Evolutionary conservation across 2,888 invertebrate species (phyloP).

Genomic region (Argyra leucocephala): DNA sequence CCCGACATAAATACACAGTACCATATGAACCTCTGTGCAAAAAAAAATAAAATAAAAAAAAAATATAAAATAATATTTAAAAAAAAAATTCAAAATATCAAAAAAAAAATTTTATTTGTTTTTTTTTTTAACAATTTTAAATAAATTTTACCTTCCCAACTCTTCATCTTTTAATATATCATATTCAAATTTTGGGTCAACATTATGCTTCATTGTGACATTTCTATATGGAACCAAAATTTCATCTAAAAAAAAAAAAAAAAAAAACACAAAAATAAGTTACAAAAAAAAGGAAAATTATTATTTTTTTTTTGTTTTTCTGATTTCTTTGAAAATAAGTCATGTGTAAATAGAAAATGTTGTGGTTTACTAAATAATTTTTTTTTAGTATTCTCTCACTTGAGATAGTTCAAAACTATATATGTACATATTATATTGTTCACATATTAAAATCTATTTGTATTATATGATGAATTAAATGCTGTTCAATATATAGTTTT

Average conservation of each 20-base stretch:
- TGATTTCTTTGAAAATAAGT: no score
- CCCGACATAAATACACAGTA: slow-evolving; percentile 77
- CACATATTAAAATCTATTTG: no score
- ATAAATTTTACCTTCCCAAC: slow-evolving; percentile 55
- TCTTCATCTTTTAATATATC: slow-evolving; percentile 68
- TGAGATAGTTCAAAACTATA: no score
- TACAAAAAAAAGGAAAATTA: no score
- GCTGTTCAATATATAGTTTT: no score
- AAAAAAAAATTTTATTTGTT: slow-evolving; percentile 2
- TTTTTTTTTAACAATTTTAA: slow-evolving; percentile 27
- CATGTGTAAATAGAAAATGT: no score
- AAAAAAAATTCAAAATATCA: not conserved
- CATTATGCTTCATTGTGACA: slow-evolving; percentile 64
- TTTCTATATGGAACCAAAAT: slow-evolving; percentile 75
- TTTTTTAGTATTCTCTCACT: no score
- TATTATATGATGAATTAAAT: no score
- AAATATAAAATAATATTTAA: slow-evolving; percentile 9
- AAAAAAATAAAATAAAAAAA: slow-evolving; percentile 7
- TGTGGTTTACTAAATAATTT: no score
- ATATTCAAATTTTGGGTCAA: slow-evolving; percentile 71
- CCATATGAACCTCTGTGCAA: slow-evolving; percentile 78
- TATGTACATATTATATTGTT: no score
- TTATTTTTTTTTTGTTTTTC: no score
- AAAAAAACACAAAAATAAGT: not conserved
- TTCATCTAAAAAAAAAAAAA: slow-evolving; percentile 55